These are phyloP conservation scores for Megaustenia siamemsis DNA, from an alignment of 2,888 invertebrate species.

Conservation along the genomic window DNA sequence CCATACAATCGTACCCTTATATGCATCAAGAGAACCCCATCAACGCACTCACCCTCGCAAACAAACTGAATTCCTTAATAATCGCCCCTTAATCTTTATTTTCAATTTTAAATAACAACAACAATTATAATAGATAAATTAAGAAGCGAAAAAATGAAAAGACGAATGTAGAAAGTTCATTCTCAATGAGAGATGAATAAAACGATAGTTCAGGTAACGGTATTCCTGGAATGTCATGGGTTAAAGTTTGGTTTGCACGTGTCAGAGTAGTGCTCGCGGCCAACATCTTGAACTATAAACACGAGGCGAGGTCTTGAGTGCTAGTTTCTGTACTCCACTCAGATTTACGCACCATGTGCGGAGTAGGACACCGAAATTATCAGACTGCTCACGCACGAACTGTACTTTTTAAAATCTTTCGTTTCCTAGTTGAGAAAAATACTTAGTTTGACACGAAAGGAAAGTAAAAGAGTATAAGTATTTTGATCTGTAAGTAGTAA, in stretches of 20 bases:
- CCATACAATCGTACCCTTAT: too few relatives aligned
- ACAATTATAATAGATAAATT: neutral
- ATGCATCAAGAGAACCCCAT: too few relatives aligned
- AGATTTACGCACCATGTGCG: neutral
- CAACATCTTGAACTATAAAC: neutral
- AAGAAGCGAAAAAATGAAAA: neutral
- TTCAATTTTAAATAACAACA: too few relatives aligned
- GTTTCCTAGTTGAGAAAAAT: too few relatives aligned
- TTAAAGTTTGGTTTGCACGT: constrained; percentile 8
- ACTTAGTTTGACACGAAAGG: too few relatives aligned
- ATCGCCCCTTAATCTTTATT: too few relatives aligned
- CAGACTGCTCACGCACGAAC: neutral
- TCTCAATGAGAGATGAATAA: neutral
- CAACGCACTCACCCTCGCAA: too few relatives aligned
- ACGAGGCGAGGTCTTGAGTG: neutral
- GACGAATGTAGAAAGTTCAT: neutral
- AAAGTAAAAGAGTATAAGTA: too few relatives aligned
- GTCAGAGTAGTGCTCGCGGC: neutral
- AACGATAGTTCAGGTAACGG: neutral
- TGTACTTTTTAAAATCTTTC: too few relatives aligned
- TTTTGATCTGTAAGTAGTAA: too few relatives aligned
- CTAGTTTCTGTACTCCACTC: neutral
- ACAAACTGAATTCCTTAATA: too few relatives aligned
- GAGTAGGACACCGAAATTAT: neutral
- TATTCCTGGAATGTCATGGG: constrained; percentile 13